A percentile compares a stretch with the other conserved stretches of the same genome.
phyloP scores from a whole-genome alignment of 2,797 vertebrate species.

The Eutrigla gurnardus region DNA sequence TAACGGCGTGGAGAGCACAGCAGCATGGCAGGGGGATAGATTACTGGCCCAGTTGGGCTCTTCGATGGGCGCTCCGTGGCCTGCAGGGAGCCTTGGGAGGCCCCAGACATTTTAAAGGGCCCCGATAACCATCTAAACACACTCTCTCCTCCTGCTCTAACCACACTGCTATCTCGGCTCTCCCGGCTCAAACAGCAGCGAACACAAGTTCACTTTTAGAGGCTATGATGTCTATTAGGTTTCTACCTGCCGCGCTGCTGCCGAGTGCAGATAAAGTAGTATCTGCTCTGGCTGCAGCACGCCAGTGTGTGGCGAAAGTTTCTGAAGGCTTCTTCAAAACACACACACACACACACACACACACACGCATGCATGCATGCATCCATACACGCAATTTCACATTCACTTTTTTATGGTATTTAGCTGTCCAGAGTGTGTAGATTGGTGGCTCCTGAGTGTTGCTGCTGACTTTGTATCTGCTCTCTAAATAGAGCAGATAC shows the following conservation, averaged over 20 bases:
- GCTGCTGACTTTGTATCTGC: conserved; percentile 17
- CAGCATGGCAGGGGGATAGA: conserved; percentile 81
- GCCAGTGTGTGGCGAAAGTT: conserved; percentile 65
- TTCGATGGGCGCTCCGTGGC: conserved; percentile 69
- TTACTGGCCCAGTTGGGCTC: conserved; percentile 79
- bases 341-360: not conserved
- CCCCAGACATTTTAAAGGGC: conserved; percentile 75
- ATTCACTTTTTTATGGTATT: conserved; percentile 27
- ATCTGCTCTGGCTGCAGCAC: conserved; percentile 63
- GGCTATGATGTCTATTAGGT: conserved; percentile 79
- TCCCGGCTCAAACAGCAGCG: conserved; percentile 70
- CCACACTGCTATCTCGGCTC: conserved; percentile 71
- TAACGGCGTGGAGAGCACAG: conserved; percentile 81
- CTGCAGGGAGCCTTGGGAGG: conserved; percentile 73
- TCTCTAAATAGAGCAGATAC: not conserved
- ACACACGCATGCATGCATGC: not conserved
- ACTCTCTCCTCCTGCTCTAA: conserved; percentile 59
- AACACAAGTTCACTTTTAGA: conserved; percentile 79
- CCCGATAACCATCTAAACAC: conserved; percentile 80
- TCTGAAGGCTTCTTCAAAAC: conserved; percentile 53
- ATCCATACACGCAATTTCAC: conserved; percentile 14
- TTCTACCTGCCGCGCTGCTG: conserved; percentile 76
- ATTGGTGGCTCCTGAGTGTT: conserved; percentile 10
- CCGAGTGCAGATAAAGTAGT: conserved; percentile 79
- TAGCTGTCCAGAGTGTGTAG: conserved; percentile 4